Evolutionary conservation across 64 coral and sea anemone species (phyloP), one percentile per base, ranked within the genome.

Genomic region (Stichodactyla helianthus): DNA sequence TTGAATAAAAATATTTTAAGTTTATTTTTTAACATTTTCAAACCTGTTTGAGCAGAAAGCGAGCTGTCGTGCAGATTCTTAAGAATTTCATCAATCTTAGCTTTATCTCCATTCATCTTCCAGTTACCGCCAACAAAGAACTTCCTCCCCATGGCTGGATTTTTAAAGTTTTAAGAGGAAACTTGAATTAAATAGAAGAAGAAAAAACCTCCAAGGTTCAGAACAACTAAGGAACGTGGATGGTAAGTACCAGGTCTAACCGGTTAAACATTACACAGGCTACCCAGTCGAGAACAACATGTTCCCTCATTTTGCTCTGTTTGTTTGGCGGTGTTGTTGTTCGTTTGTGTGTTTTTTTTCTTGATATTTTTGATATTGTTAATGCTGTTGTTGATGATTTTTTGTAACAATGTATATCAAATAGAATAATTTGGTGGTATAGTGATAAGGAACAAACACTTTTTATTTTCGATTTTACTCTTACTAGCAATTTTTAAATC

Each of bases 81-180:
- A 59, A 99, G 53, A 18, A 99, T 99, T 68, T 86, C 90, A 77
- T 92, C 93, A 28, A 99, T 95, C 58, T 91, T 94, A 57, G 54
- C 88, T 71, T 89, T 94, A 79, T 50, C 88, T 8, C 96, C 96
- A 71, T 99, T 99, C 96, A 99, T 99, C 84, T 99, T 99, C 96
- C 96, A 99, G 88, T 99, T 99, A 19, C 96, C 96, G 77, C 96
- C 96, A 53, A 99, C 96, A 86, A 99, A 99, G 62, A 99, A 99
- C 67, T 90, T 99, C 20, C 96, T 89, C 7, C 88, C 94, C 94
- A 96, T 96, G 88, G 58, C 90, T 60, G 11, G 11, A 84, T 26
- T 27, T 7, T 74, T 10, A 14, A 82, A 51, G 6, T 54, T 82
- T 11, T 82, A 52, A 50, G 51, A 82, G 35, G 79, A 27, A 12